Percentiles rank a stretch among this genome's conserved stretches.
Evolutionary conservation across 2,797 vertebrate species (phyloP).

Genomic region (Melanotaenia parkinsoni): DNA sequence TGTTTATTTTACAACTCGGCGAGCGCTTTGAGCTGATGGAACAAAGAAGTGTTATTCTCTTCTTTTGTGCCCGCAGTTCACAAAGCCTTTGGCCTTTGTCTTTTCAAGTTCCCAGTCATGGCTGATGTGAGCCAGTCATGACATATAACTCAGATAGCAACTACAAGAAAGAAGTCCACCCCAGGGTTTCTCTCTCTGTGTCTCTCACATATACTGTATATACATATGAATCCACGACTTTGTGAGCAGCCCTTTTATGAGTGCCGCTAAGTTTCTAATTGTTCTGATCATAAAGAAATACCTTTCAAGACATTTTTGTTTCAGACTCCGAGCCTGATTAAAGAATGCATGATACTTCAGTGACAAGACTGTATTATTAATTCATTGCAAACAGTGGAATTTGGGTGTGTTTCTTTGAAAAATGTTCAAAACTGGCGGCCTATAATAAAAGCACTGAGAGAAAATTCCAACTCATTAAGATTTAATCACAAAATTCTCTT

Average conservation of each 20-base stretch:
- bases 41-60: conserved; percentile 59
- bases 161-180: conserved; percentile 56
- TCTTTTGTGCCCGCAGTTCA: conserved; percentile 66
- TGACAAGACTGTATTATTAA: conserved; percentile 93
- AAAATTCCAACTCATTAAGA: conserved; percentile 93
- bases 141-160: conserved; percentile 59
- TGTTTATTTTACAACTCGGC: conserved; percentile 73
- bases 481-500: conserved; percentile 94
- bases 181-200: conserved; percentile 42
- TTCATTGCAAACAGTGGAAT: conserved; percentile 95
- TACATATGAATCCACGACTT: conserved; percentile 55
- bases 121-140: conserved; percentile 69
- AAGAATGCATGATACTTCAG: conserved; percentile 92
- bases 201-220: conserved; percentile 33
- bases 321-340: conserved; percentile 83
- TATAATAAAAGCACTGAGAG: conserved; percentile 92
- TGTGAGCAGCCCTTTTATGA: conserved; percentile 52
- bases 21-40: conserved; percentile 59
- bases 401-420: conserved; percentile 95
- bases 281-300: conserved; percentile 83
- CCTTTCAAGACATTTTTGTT: conserved; percentile 85
- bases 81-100: conserved; percentile 65
- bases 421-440: conserved; percentile 94
- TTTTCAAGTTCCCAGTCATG: conserved; percentile 54
- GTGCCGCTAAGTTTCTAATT: conserved; percentile 82